Base-by-base conservation (phyloP, 2,113 vertebrate genomes). In the Menidia beryllina region DNA sequence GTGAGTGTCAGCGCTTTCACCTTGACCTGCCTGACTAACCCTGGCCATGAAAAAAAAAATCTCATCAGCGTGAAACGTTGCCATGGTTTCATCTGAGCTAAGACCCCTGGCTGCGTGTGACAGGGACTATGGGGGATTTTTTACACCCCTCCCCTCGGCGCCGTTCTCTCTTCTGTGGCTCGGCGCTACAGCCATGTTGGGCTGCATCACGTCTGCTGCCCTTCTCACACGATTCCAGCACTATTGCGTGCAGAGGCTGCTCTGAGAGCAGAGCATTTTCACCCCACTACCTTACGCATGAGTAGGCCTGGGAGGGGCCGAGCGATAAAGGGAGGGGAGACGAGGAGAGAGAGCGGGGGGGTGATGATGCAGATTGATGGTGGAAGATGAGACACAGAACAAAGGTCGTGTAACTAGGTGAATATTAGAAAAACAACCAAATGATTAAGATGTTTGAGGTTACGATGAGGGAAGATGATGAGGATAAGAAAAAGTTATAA, bases 211-310 rank as follows among this genome's bases (percentile, higher is more conserved):
- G 77, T 84, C 83, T 76, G 78, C 83, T 15, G 66, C 78, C 81
- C 77, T 74, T 79, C 87, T 86, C 88, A 83, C 86, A 87, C 84
- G 27, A 84, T 77, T 81, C 48, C 72, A n/a, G 81, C 75, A 75
- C 81, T 57, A 72, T 92, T 78, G 91, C 92, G 90, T 93, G 92
- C 88, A 79, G 86, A 91, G 83, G 82, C 87, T 79, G 65, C 48
- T 2, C 75, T n/a, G 81, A 86, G 76, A 88, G 86, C 76, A 80
- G 3, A 75, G 85, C 85, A 77, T 86, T 89, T 91, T 86, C 85
- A 83, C 83, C 80, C 76, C 70, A 23, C 65, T 74, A 56, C 71
- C 84, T 90, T 85, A 86, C 87, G 86, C 92, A 87, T 90, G 91
- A 91, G 87, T 91, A 87, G 69, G 65, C 80, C 55, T 70, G 74